Evolutionary conservation across 2,113 vertebrate species (phyloP), one percentile per base, ranked within the genome.

Genomic region (Neodon shergylaensis): DNA sequence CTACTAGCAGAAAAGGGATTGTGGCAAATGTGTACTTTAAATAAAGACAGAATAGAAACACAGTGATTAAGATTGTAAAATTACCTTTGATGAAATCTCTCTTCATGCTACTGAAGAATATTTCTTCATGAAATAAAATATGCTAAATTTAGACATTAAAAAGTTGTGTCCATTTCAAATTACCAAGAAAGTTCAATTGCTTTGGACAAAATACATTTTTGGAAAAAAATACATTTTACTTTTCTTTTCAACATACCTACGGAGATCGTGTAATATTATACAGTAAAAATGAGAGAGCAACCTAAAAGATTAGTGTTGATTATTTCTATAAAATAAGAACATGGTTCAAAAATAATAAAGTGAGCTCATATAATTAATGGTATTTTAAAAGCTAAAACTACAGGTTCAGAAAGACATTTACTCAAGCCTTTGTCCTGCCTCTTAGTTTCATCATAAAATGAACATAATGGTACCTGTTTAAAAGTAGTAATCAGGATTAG

Each of bases 381-480:
- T 72, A 13, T 49, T 66, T 76, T 70, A 47, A 28, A 33, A 63
- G 52, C 21, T 11, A 73, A 82, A 76, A 54, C 12, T 24, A 28
- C 76, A 82, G 17, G 47, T 13, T 52, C 61, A 88, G 44, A 63
- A 6, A 88, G 11, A 49, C 33, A 22, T 79, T 31, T 90, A 52
- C 49, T 54, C 26, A 79, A 70, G 74, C 76, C 33, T 74, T 74
- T 85, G 24, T 66, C 26, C 65, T 82, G 6, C 42, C 73, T 79
- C 44, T 68, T 83, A 44, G 70, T 28, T 83, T 86, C 42, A 92
- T 84, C 22, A 44, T 90, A 77, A 94, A 87, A 52, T 92, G 13
- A 42, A 92, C 10, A 36, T 44, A 72, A 58, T 7, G 33, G 2
- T 52, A 49, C 6, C 9, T 33, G 2, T 8, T 76, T 78, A 17